These are phyloP conservation scores for Felis chaus DNA, from an alignment of 2,113 vertebrate genomes.

Conservation along the genomic window DNA sequence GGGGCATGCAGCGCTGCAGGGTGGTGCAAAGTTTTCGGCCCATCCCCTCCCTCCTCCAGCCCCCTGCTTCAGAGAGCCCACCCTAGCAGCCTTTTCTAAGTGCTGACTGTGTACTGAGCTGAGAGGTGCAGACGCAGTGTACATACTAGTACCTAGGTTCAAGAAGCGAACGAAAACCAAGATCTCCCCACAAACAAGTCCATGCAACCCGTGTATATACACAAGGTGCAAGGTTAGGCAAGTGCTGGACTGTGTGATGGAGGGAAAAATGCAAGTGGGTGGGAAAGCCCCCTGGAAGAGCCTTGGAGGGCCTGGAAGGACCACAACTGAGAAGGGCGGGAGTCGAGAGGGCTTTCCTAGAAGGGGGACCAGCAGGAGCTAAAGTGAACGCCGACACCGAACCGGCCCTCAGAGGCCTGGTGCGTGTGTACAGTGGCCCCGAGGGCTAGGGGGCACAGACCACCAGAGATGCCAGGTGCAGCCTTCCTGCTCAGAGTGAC, in stretches of 20 bases:
- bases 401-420: background rate
- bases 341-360: background rate
- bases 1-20: background rate
- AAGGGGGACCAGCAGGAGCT: background rate
- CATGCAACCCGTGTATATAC: background rate
- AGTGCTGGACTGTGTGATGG: background rate
- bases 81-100: background rate
- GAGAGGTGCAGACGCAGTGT: background rate
- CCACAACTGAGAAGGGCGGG: background rate
- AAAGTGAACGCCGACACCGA: background rate
- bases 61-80: background rate
- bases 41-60: background rate
- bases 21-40: background rate
- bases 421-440: accelerated
- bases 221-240: background rate
- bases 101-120: background rate
- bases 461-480: conserved; percentile 26
- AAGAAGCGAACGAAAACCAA: background rate
- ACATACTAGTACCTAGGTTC: background rate
- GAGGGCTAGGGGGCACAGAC: conserved; percentile 21
- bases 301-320: background rate
- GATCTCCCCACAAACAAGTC: background rate
- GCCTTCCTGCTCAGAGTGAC: conserved; percentile 38
- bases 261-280: background rate
- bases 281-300: background rate